phyloP scores from a whole-genome alignment of 2,797 vertebrate species.

The Thaleichthys pacificus region DNA sequence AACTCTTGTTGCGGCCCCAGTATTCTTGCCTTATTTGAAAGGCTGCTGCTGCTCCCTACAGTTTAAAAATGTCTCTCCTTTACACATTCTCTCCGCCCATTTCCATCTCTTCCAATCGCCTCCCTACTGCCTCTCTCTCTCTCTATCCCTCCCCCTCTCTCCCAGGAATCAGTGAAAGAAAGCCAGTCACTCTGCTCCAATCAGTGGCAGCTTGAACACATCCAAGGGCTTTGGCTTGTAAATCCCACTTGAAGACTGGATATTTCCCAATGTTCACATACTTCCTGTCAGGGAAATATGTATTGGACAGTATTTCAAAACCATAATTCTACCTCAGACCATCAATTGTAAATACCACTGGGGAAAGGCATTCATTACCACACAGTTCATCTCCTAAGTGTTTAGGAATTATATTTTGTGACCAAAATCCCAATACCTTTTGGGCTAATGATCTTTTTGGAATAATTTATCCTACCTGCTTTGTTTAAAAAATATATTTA shows the following conservation, averaged over 20 bases:
- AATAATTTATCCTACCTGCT: constrained; percentile 38
- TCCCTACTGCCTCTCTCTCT: constrained; percentile 30
- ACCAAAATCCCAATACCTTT: constrained; percentile 70
- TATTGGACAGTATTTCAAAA: constrained; percentile 75
- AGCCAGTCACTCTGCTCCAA: constrained; percentile 27
- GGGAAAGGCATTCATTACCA: constrained; percentile 66
- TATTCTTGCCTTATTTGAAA: constrained; percentile 75
- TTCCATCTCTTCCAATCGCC: constrained; percentile 29
- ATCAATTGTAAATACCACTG: constrained; percentile 72
- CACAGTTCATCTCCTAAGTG: constrained; percentile 67
- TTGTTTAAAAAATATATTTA: constrained; percentile 3
- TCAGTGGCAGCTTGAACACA: constrained; percentile 69
- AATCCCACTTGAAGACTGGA: constrained; percentile 72
- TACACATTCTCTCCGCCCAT: constrained; percentile 39
- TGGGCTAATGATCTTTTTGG: constrained; percentile 54
- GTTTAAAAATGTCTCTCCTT: constrained; percentile 78
- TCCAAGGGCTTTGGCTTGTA: constrained; percentile 72
- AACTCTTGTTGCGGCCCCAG: neutral
- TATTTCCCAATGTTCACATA: constrained; percentile 69
- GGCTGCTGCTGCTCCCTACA: constrained; percentile 99
- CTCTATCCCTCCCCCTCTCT: constrained; percentile 45
- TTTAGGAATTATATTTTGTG: constrained; percentile 70
- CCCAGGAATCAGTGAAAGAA: constrained; percentile 35
- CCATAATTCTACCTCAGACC: constrained; percentile 74
- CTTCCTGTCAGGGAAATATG: constrained; percentile 72